phyloP scores from a whole-genome alignment of 2,888 invertebrate species.

The Lacanobia oleracea region DNA sequence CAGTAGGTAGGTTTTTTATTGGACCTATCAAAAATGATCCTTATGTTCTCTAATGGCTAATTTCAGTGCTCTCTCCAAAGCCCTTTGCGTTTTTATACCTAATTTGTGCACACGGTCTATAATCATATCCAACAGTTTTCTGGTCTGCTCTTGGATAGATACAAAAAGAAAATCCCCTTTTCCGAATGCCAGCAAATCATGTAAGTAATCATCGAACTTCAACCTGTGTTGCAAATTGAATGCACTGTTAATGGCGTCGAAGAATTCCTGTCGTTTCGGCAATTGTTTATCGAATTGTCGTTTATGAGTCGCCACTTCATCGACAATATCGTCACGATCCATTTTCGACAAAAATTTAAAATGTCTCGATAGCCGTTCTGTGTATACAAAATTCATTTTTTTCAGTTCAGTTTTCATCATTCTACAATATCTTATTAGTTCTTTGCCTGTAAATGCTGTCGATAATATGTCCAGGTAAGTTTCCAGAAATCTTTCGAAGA shows the following conservation, averaged over 20 bases:
- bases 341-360: constrained; percentile 68
- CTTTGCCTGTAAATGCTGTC: constrained; percentile 67
- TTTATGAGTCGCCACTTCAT: constrained; percentile 66
- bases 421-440: constrained; percentile 70
- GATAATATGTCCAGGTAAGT: constrained; percentile 71
- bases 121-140: constrained; percentile 65
- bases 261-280: constrained; percentile 67
- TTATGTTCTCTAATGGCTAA: constrained; percentile 73
- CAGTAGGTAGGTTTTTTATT: neutral
- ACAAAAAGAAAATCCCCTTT: constrained; percentile 50
- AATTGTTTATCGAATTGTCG: constrained; percentile 62
- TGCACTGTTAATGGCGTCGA: constrained; percentile 74
- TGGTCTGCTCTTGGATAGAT: constrained; percentile 61
- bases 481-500: constrained; percentile 77
- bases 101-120: constrained; percentile 59
- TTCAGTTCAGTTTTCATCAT: constrained; percentile 68
- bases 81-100: constrained; percentile 53
- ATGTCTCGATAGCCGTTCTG: constrained; percentile 69
- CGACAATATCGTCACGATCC: constrained; percentile 68
- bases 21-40: neutral
- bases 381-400: constrained; percentile 64
- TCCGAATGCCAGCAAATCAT: constrained; percentile 64
- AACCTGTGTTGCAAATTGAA: constrained; percentile 73
- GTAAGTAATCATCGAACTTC: constrained; percentile 76
- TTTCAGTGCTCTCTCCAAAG: constrained; percentile 67